Percentiles rank a stretch among this genome's conserved stretches.
Evolutionary conservation across 2,888 invertebrate species (phyloP).

Genomic region (Sericinus montela): DNA sequence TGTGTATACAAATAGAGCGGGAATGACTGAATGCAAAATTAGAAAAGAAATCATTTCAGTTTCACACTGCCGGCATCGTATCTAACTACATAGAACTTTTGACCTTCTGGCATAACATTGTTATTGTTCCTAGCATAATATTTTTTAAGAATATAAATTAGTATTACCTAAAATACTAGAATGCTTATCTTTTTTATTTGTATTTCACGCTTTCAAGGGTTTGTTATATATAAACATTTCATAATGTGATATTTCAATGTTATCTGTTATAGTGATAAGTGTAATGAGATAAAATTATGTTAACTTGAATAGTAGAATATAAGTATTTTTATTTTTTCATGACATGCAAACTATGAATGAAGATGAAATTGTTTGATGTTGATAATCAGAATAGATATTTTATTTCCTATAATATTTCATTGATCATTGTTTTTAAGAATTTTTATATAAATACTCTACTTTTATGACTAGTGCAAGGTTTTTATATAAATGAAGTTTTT

Average conservation of each 20-base stretch:
- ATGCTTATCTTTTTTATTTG: conserved; percentile 29
- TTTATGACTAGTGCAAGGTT: background rate
- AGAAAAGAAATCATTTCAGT: no score
- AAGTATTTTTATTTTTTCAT: conserved; percentile 60
- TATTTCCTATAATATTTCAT: background rate
- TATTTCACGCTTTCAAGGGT: conserved; percentile 56
- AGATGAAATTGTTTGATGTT: background rate
- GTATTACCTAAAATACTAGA: background rate
- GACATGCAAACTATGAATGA: conserved; percentile 38
- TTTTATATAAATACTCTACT: background rate
- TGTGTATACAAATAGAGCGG: no score
- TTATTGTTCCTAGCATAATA: conserved; percentile 42
- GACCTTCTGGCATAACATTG: conserved; percentile 14
- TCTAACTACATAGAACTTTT: background rate
- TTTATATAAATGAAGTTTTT: background rate
- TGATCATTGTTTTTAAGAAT: background rate
- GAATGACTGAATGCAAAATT: no score
- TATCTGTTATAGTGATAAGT: conserved; percentile 72
- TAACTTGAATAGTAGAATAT: conserved; percentile 47
- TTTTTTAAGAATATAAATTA: conserved; percentile 36
- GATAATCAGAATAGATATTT: background rate
- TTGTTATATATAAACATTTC: conserved; percentile 60
- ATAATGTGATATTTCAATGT: conserved; percentile 77
- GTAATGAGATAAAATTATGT: conserved; percentile 50
- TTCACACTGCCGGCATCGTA: background rate